phyloP scores from a whole-genome alignment of 2,113 vertebrate species.

The Chauna torquata region DNA sequence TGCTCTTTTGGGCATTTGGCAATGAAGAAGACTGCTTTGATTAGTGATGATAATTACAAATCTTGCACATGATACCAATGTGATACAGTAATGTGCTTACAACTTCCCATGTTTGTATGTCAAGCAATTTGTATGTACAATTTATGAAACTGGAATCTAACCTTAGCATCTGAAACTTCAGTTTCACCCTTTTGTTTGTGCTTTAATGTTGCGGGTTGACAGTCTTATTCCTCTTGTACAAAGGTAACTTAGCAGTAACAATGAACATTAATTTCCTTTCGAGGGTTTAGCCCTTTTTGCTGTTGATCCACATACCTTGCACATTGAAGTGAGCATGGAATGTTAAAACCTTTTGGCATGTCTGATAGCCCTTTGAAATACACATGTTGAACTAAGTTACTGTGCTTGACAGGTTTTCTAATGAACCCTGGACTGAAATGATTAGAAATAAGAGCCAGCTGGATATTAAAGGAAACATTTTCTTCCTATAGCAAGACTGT shows the following conservation, averaged over 20 bases:
- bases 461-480: background rate
- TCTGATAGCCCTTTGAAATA: constrained; percentile 27
- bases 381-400: background rate
- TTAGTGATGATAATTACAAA: background rate
- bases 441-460: background rate
- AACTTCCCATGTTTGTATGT: background rate
- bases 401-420: constrained; percentile 2
- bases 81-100: background rate
- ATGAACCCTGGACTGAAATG: constrained; percentile 2
- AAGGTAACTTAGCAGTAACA: background rate
- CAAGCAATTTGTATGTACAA: background rate
- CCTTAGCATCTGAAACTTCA: background rate
- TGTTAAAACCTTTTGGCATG: constrained; percentile 33
- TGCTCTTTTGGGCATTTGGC: background rate
- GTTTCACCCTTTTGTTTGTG: background rate
- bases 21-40: background rate
- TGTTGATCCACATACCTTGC: background rate
- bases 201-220: background rate
- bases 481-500: background rate
- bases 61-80: background rate
- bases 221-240: background rate
- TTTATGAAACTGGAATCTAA: background rate
- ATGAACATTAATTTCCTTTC: background rate
- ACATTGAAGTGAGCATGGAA: constrained; percentile 28
- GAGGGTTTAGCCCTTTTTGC: background rate